phyloP scores from a whole-genome alignment of 2,113 vertebrate species.

The Hippotragus niger region DNA sequence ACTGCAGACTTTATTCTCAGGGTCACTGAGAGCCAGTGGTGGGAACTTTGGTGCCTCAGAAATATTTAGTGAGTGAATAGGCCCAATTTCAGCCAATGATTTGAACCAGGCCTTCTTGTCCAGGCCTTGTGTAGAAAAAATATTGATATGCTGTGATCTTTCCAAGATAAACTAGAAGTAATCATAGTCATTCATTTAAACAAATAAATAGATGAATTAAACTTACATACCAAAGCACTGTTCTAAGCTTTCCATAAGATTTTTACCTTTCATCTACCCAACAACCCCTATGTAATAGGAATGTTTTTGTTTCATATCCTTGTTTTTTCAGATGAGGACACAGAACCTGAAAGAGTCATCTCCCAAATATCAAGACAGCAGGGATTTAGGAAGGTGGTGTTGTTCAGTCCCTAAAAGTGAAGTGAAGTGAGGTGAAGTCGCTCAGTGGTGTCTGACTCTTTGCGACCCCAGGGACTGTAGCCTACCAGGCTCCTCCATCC shows the following conservation, averaged over 20 bases:
- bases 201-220: background rate
- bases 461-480: too few relatives aligned
- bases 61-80: background rate
- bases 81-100: background rate
- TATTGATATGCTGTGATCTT: background rate
- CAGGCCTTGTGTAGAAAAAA: background rate
- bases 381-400: background rate
- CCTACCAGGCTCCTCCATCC: too few relatives aligned
- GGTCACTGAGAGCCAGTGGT: background rate
- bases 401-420: background rate
- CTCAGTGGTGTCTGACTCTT: too few relatives aligned
- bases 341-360: background rate
- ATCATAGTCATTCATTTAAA: background rate
- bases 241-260: background rate
- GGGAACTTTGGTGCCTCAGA: background rate
- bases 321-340: background rate
- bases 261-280: background rate
- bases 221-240: background rate
- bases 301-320: background rate
- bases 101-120: background rate
- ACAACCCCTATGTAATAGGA: background rate
- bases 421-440: too few relatives aligned
- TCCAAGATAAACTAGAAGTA: background rate
- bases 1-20: background rate
- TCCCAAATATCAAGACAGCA: background rate